Percentiles rank a stretch among this genome's conserved stretches.
Conservation (phyloP, 2,888 invertebrate species). For the Meiosimyza platycephala region DNA sequence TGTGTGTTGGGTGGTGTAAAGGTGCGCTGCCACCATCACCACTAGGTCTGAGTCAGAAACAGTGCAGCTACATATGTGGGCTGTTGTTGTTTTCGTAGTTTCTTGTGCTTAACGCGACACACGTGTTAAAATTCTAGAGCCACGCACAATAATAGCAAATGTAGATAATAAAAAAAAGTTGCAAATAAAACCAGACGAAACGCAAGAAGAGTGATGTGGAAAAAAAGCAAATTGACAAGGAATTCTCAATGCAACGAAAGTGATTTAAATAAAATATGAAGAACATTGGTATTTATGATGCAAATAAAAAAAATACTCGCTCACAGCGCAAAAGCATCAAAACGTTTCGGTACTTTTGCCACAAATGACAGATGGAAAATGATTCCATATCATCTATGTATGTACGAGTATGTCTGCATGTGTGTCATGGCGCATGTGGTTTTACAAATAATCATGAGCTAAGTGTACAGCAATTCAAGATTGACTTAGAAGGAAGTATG, state of each 20-base stretch:
- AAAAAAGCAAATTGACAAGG: slow-evolving; percentile 10
- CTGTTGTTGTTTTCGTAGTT: not conserved
- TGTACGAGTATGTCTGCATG: too few species aligned
- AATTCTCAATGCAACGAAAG: slow-evolving; percentile 67
- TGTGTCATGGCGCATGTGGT: too few species aligned
- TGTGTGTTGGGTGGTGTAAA: not conserved
- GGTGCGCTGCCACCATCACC: not conserved
- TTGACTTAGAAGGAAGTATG: too few species aligned
- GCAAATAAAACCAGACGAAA: not conserved
- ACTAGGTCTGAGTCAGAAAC: not conserved
- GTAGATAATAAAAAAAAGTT: not conserved
- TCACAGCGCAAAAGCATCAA: not conserved
- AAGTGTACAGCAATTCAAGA: too few species aligned
- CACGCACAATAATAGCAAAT: not conserved
- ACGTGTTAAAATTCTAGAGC: slow-evolving; percentile 24
- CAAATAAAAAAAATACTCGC: slow-evolving; percentile 8
- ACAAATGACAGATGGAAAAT: too few species aligned
- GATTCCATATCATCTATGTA: too few species aligned
- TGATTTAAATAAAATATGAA: slow-evolving; percentile 67
- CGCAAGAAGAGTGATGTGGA: not conserved
- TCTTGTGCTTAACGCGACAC: slow-evolving; percentile 6
- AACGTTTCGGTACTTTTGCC: slow-evolving; percentile 4
- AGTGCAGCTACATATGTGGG: slow-evolving; percentile 1
- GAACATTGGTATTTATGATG: slow-evolving; percentile 32
- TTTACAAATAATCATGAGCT: too few species aligned